Base-by-base conservation (phyloP, 2,797 vertebrate genomes). In the Chelonia mydas region DNA sequence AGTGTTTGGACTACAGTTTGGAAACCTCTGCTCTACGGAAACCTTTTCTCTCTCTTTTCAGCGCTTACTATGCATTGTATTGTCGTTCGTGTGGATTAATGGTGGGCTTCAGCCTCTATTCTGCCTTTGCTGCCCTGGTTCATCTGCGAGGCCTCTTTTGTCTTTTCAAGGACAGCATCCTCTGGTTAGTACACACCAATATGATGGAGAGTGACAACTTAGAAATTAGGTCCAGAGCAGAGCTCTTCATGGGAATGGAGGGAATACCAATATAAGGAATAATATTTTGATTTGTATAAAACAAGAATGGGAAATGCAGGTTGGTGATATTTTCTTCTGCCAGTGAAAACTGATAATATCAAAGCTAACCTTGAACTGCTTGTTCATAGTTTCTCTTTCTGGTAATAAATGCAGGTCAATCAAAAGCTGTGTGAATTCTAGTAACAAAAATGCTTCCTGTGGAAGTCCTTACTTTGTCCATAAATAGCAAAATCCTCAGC, bases 81-180 rank as follows among this genome's bases (percentile, higher is more conserved):
- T 99, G 99, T 84, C 84, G 53, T 8, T 97, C 96, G 2, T 99
- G 99, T 93, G 65, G 86, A 47, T 81, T 49, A 7, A 9, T 50
- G 0, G 82, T 99, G 94, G 99, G 99, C 33, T 98, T 98, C 88
- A 96, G 98, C 31, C 97, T 99, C 23, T 97, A 98, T 57, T 98
- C 99, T 2, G 95, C 98, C 5, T 96, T 98, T n/a, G 90, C 96
- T 13, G 85, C 94, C 54, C 54, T 99, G 95, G 98, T 98, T 0
- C 15, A 49, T 45, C 94, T 99, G 37, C 98, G 99, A 94, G 98
- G 98, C 88, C 87, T 98, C 80, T 99, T 99, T 93, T 99, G 99
- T 87, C 98, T 99, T 90, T 97, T 96, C 92, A 99, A 99, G 98
- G 96, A 98, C 50, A 98, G 96, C 81, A 98, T 99, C 90, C 89